phyloP scores from a whole-genome alignment of 2,888 invertebrate genomes.

The Mythimna lalbum region DNA sequence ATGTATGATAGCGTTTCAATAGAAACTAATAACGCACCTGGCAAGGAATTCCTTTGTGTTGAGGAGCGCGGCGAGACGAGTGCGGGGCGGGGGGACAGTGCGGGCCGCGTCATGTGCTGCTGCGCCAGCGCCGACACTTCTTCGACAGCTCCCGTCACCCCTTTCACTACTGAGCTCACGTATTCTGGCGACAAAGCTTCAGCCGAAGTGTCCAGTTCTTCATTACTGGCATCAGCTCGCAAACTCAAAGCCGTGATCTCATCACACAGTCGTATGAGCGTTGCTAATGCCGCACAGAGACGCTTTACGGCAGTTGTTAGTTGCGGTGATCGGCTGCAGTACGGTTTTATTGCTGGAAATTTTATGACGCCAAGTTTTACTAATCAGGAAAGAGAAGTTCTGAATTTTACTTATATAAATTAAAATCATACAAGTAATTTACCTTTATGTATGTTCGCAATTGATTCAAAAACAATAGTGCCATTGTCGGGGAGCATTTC shows the following conservation, averaged over 20 bases:
- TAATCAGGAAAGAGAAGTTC: background rate
- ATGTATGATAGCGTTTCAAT: slow-evolving; percentile 42
- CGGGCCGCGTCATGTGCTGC: slow-evolving; percentile 94
- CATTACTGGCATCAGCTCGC: slow-evolving; percentile 88
- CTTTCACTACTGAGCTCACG: slow-evolving; percentile 83
- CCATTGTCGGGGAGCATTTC: slow-evolving; percentile 98
- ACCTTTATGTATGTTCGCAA: slow-evolving; percentile 96
- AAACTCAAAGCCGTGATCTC: slow-evolving; percentile 95
- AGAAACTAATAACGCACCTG: slow-evolving; percentile 75
- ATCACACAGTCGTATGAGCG: slow-evolving; percentile 97
- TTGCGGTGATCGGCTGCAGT: slow-evolving; percentile 91
- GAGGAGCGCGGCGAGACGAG: slow-evolving; percentile 86
- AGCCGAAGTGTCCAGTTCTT: slow-evolving; percentile 79
- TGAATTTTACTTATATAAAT: background rate
- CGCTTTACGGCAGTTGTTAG: slow-evolving; percentile 95
- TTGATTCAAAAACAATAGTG: slow-evolving; percentile 97
- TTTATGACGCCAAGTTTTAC: slow-evolving; percentile 12
- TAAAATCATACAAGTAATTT: slow-evolving; percentile 49
- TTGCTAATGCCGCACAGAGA: slow-evolving; percentile 96
- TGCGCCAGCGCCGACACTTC: slow-evolving; percentile 93
- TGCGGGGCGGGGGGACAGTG: slow-evolving; percentile 84
- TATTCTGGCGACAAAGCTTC: slow-evolving; percentile 84
- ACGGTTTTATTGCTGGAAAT: slow-evolving; percentile 88
- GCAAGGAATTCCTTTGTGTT: slow-evolving; percentile 88
- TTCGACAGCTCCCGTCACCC: slow-evolving; percentile 83